Base-by-base conservation (phyloP, 2,888 invertebrate species). In the Galeruca laticollis region DNA sequence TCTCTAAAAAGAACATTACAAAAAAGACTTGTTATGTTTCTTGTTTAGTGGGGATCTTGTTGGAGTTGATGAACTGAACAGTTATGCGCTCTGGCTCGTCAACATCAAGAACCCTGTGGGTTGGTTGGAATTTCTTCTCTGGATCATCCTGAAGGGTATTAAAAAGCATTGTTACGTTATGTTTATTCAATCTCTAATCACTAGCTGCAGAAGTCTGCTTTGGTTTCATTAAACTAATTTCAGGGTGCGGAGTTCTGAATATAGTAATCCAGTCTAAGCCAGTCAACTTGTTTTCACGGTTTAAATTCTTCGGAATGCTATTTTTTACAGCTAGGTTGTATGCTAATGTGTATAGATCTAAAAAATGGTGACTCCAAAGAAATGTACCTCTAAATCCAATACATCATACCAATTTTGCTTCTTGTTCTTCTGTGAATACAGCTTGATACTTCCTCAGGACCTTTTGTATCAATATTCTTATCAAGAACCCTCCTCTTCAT, bases 121-220 rank as follows among this genome's bases (percentile, higher is more conserved):
- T n/a, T n/a, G 33, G n/a, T 15, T 57, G 56, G 1, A 33, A 57
- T 2, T 61, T 9, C 8, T 35, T 13, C 40, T 59, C n/a, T 18
- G 11, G 37, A 35, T 6, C 59, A 8, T 59, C 59, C 37, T 59
- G 9, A 15, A 31, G 33, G 33, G 51, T 49, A 51, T 47, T 61
- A 61, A 49, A 51, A n/a, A 49, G 31, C 49, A 26, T 47, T 47
- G 31, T 49, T 4, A 49, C 18, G 31, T 49, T 61, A 49, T 13
- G 35, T 37, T 59, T 37, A 18, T 31, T 59, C 15, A 59, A 59
- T 15, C 15, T 37, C 40, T 18, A 2, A 33, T 33, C 33, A 5
- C 33, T 61, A 10, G 61, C 61, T 47, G 49, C 61, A 26, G 49
- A 51, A 2, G 61, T 61, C 33, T 26, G 33, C 18, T 61, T 51